These are phyloP conservation scores for Xiphophorus birchmanni DNA, from an alignment of 2,797 vertebrate genomes.

Conservation along the genomic window DNA sequence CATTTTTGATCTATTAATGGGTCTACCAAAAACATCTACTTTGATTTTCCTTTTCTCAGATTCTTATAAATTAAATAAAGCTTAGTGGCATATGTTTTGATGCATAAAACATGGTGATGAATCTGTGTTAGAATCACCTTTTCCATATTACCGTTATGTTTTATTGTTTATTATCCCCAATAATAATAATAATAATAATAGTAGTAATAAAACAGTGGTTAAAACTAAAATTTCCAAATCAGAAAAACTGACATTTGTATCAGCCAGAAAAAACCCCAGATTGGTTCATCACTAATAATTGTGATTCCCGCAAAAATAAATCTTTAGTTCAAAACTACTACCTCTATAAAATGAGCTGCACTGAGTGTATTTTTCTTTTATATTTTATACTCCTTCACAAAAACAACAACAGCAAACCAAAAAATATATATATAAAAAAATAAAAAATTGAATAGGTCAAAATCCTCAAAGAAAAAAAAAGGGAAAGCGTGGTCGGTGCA, in stretches of 20 bases:
- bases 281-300: background rate
- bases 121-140: background rate
- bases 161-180: background rate
- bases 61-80: background rate
- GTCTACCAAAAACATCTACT: background rate
- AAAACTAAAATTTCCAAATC: too few species aligned
- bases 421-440: too few species aligned
- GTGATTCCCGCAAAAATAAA: background rate
- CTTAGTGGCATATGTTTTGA: background rate
- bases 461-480: background rate
- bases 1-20: background rate
- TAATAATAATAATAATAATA: constrained; percentile 1
- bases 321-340: background rate
- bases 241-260: background rate
- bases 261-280: background rate
- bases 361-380: background rate
- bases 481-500: background rate
- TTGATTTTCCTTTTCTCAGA: background rate
- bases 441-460: background rate
- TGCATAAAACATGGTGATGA: background rate
- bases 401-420: background rate
- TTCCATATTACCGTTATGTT: background rate
- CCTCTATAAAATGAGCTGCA: background rate
- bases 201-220: background rate
- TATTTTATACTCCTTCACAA: background rate